Conservation (phyloP, 2,797 vertebrate species). For the Poeciliopsis presidionis region DNA sequence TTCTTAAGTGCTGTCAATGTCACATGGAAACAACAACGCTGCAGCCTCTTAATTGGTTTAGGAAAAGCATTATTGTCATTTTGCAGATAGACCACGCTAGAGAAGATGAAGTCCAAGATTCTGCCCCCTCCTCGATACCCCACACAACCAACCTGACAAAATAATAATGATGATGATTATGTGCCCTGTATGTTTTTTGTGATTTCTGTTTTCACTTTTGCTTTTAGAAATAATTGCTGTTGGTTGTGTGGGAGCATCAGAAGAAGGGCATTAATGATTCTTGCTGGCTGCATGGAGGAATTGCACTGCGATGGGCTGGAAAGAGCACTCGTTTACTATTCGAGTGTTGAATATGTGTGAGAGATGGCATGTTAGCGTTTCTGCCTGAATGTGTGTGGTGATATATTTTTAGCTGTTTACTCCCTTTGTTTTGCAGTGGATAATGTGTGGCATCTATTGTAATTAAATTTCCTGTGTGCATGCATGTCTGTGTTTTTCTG, state of each 20-base stretch:
- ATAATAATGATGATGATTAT: constrained; percentile 64
- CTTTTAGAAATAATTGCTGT: constrained; percentile 86
- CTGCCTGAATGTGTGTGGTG: constrained; percentile 49
- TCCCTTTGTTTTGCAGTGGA: constrained; percentile 45
- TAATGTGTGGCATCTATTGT: constrained; percentile 51
- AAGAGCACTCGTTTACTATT: constrained; percentile 62
- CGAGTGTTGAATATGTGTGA: constrained; percentile 40
- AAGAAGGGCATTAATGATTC: constrained; percentile 80
- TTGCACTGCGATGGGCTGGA: constrained; percentile 49
- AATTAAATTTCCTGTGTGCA: constrained; percentile 37
- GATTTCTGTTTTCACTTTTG: constrained; percentile 73
- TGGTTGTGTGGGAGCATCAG: constrained; percentile 76
- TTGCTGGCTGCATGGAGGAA: constrained; percentile 69
- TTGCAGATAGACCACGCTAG: constrained; percentile 74
- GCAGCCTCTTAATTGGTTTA: constrained; percentile 79
- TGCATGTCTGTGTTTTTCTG: constrained; percentile 33
- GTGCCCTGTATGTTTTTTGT: constrained; percentile 72
- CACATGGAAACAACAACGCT: constrained; percentile 67
- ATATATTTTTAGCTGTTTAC: constrained; percentile 56
- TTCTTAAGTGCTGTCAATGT: constrained; percentile 78
- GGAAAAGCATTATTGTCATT: constrained; percentile 78
- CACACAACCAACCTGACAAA: constrained; percentile 57
- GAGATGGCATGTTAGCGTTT: constrained; percentile 15
- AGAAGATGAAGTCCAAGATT: constrained; percentile 73
- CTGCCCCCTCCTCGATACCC: constrained; percentile 57